Evolutionary conservation across 2,113 vertebrate species (phyloP).

Genomic region (Girardinichthys multiradiatus): DNA sequence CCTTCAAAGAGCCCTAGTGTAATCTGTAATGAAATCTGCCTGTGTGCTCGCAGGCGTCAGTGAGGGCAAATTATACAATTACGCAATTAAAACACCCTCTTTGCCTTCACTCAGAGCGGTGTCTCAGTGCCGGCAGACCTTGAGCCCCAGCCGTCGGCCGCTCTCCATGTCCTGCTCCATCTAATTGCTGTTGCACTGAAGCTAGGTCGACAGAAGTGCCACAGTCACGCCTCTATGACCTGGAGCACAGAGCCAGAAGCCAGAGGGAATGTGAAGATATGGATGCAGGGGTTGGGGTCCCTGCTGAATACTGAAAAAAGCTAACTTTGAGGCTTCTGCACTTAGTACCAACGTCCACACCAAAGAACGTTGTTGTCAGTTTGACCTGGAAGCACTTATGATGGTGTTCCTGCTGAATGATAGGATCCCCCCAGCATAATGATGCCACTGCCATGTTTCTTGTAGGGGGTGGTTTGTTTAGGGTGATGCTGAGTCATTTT

Average conservation of each 20-base stretch:
- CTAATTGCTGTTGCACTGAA: constrained; percentile 34
- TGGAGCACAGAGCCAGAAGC: constrained; percentile 22
- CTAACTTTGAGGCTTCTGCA: neutral
- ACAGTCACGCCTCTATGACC: constrained; percentile 26
- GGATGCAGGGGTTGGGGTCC: neutral
- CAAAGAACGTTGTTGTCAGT: no score
- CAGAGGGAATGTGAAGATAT: neutral
- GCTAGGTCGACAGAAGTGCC: constrained; percentile 12
- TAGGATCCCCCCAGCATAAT: no score
- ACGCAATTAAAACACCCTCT: constrained; percentile 56
- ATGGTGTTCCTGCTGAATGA: no score
- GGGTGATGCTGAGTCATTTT: no score
- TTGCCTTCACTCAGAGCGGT: constrained; percentile 16
- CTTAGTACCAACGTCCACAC: no score
- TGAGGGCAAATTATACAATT: constrained; percentile 73
- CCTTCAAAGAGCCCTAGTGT: constrained; percentile 70
- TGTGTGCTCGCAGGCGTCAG: constrained; percentile 67
- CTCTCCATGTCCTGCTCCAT: constrained; percentile 16
- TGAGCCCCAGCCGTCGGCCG: constrained; percentile 9
- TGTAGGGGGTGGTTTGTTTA: no score
- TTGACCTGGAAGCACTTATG: no score
- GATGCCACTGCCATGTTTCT: no score
- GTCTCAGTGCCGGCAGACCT: constrained; percentile 29
- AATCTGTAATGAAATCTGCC: constrained; percentile 66
- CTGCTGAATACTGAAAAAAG: neutral